Percentiles rank a stretch among this genome's conserved stretches.
Conservation (phyloP, 2,113 vertebrate genomes). For the Hyperopisus bebe region DNA sequence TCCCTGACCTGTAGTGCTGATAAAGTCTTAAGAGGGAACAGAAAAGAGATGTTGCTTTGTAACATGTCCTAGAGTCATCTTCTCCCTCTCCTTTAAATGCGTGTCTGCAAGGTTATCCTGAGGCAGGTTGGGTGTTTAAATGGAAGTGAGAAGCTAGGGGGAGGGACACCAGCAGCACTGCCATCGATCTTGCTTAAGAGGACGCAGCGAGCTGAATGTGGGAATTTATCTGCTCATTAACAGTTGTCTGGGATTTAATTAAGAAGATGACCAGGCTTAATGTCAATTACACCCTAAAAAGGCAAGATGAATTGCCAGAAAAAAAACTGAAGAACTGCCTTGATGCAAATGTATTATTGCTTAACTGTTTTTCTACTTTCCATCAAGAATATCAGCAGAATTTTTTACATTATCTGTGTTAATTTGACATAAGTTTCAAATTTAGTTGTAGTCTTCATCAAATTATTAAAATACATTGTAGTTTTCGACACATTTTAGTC, state of each 20-base stretch:
- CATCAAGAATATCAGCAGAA: neutral
- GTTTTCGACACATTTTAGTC: neutral
- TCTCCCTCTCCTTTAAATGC: slow-evolving; percentile 53
- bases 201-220: slow-evolving; percentile 54
- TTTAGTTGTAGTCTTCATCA: no score
- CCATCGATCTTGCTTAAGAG: slow-evolving; percentile 60
- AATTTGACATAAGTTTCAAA: neutral
- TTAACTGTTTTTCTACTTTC: neutral
- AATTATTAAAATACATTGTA: no score
- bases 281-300: slow-evolving; percentile 51
- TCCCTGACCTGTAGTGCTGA: neutral
- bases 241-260: slow-evolving; percentile 59
- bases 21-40: neutral
- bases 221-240: slow-evolving; percentile 57
- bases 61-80: neutral
- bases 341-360: neutral
- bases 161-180: slow-evolving; percentile 34
- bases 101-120: slow-evolving; percentile 56
- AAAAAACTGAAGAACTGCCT: neutral
- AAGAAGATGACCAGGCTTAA: slow-evolving; percentile 51
- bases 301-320: slow-evolving; percentile 19
- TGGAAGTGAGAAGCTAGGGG: slow-evolving; percentile 39
- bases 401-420: neutral
- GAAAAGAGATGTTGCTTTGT: neutral
- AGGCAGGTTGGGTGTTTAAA: slow-evolving; percentile 49